Evolutionary conservation across 2,888 invertebrate genomes (phyloP).

Genomic region (Cephus pulcher): DNA sequence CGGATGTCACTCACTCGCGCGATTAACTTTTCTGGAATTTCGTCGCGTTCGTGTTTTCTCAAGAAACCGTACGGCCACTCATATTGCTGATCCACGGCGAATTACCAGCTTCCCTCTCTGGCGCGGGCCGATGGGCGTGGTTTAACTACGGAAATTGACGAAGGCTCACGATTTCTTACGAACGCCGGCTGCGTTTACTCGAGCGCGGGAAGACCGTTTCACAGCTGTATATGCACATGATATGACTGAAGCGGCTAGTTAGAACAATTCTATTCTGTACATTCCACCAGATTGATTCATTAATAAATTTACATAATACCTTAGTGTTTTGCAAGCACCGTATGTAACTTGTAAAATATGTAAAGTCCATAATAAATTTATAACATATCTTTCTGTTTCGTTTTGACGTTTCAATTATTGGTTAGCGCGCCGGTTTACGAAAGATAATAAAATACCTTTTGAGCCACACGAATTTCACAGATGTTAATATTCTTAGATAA

Average conservation of each 20-base stretch:
- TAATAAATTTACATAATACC: not conserved
- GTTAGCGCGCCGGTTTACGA: not conserved
- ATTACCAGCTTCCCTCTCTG: slow-evolving; percentile 52
- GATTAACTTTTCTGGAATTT: slow-evolving; percentile 38
- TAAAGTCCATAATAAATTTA: not conserved
- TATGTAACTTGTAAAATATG: not conserved
- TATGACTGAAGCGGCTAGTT: not conserved
- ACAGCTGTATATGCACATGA: not conserved
- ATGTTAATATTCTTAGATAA: not conserved
- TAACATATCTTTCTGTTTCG: not conserved
- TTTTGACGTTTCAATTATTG: not conserved
- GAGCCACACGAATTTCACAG: not conserved
- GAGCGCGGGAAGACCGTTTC: slow-evolving; percentile 13
- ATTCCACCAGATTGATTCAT: not conserved
- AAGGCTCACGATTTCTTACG: slow-evolving; percentile 30
- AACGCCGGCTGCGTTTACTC: slow-evolving; percentile 25
- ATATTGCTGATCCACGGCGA: slow-evolving; percentile 47
- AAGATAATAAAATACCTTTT: not conserved
- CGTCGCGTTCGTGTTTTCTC: slow-evolving; percentile 45
- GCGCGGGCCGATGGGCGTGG: slow-evolving; percentile 46
- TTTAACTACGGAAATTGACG: slow-evolving; percentile 32
- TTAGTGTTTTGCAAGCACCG: not conserved
- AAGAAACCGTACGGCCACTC: slow-evolving; percentile 49
- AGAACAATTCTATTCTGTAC: not conserved
- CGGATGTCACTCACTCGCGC: slow-evolving; percentile 42